Percentiles rank a stretch among this genome's conserved stretches.
phyloP scores from a whole-genome alignment of 1,140 invertebrate genomes.

The Euglossa dilemma region DNA sequence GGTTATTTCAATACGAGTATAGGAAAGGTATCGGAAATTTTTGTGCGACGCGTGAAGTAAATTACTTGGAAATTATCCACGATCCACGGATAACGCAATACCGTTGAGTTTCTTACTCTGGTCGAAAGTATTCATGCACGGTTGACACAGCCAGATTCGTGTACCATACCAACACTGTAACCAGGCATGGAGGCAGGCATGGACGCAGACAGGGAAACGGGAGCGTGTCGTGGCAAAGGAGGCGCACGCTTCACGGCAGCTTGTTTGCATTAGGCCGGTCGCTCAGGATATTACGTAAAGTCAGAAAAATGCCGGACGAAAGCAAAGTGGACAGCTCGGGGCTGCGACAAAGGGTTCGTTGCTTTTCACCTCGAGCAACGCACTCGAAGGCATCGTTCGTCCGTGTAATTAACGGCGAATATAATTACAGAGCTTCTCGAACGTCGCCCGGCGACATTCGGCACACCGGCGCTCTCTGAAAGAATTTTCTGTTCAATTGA shows the following conservation, averaged over 20 bases:
- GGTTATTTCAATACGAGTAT: not conserved
- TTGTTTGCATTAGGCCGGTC: slow-evolving; percentile 68
- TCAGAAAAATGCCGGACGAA: slow-evolving; percentile 76
- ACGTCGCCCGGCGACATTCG: not conserved
- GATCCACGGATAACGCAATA: not conserved
- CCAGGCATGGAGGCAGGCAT: not conserved
- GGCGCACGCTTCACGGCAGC: slow-evolving; percentile 56
- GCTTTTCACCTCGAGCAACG: slow-evolving; percentile 73
- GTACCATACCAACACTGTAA: not conserved
- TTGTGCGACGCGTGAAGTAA: not conserved
- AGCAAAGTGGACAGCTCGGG: slow-evolving; percentile 72
- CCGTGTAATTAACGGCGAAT: slow-evolving; percentile 78
- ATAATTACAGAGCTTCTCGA: slow-evolving; percentile 62
- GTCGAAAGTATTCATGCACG: not conserved
- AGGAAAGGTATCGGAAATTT: not conserved
- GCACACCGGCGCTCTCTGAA: not conserved
- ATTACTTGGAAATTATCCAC: not conserved
- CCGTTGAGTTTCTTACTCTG: not conserved
- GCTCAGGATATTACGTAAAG: slow-evolving; percentile 81
- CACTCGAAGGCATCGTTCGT: slow-evolving; percentile 75
- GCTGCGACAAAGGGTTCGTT: slow-evolving; percentile 74
- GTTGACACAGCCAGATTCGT: not conserved
- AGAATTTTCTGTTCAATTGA: not conserved
- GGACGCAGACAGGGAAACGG: slow-evolving; percentile 21
- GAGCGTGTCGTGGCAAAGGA: slow-evolving; percentile 51